Conservation (phyloP, 2,113 vertebrate species). For the Lophotis ruficrista region DNA sequence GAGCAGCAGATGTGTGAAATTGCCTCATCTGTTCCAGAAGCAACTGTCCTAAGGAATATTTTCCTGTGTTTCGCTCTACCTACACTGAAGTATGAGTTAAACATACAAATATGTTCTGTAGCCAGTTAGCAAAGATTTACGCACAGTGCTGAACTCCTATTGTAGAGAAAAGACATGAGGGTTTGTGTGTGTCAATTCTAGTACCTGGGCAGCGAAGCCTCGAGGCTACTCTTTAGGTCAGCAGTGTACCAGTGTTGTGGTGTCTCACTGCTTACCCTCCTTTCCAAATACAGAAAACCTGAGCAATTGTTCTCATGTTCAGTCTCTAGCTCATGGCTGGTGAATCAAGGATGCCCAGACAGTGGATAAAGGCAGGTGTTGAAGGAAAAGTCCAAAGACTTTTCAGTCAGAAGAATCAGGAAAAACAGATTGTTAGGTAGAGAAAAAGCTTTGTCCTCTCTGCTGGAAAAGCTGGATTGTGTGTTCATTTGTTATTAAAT, state of each 20-base stretch:
- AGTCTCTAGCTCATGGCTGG: background rate
- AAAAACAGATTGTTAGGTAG: background rate
- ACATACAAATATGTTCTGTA: rapidly evolving
- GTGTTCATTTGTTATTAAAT: background rate
- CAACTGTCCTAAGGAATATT: background rate
- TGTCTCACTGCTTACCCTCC: background rate
- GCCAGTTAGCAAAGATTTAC: background rate
- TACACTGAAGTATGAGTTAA: background rate
- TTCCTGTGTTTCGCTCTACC: background rate
- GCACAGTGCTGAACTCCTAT: background rate
- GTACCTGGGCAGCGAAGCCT: background rate
- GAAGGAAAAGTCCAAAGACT: background rate
- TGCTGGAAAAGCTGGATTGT: background rate
- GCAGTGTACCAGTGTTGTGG: background rate
- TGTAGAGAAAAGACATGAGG: rapidly evolving
- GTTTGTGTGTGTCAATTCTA: rapidly evolving
- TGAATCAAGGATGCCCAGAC: background rate
- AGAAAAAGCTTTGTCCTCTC: background rate
- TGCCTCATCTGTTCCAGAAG: background rate
- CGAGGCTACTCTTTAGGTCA: too few species aligned
- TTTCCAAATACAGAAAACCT: background rate
- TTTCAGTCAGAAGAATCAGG: background rate
- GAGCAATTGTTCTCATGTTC: background rate
- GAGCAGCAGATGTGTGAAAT: background rate
- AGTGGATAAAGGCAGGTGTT: background rate